A percentile compares a stretch with the other conserved stretches of the same genome.
These are phyloP conservation scores for Cataglyphis altisquamis DNA, from an alignment of 2,888 invertebrate species.

Conservation along the genomic window DNA sequence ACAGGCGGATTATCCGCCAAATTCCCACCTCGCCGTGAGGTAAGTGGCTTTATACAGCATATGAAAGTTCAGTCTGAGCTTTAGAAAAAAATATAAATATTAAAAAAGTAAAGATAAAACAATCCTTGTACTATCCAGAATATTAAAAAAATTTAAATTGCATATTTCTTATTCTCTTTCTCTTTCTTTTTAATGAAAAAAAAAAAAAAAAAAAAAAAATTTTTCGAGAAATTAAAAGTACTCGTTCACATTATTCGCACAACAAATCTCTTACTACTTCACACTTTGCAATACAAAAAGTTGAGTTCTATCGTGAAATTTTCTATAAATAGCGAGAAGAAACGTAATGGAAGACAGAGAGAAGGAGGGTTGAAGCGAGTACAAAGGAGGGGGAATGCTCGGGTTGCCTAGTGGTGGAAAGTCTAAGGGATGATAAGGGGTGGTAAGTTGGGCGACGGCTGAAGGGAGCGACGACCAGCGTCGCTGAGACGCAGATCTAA, in stretches of 20 bases:
- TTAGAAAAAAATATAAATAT: not conserved
- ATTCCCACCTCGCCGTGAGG: not conserved
- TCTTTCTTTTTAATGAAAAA: not conserved
- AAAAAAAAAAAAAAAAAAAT: not conserved
- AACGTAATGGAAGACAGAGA: conserved; percentile 21
- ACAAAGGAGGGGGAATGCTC: conserved; percentile 15
- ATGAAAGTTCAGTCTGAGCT: not conserved
- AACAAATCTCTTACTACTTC: not conserved
- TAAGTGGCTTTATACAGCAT: not conserved
- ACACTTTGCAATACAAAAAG: not conserved
- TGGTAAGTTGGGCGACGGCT: conserved; percentile 75
- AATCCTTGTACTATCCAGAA: not conserved
- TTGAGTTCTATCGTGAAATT: conserved; percentile 14
- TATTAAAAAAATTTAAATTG: not conserved
- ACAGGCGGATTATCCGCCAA: conserved; percentile 39
- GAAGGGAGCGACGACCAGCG: conserved; percentile 76
- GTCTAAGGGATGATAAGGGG: conserved; percentile 62
- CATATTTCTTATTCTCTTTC: not conserved
- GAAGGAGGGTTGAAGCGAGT: conserved; percentile 5
- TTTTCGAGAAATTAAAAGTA: not conserved
- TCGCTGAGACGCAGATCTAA: conserved; percentile 80
- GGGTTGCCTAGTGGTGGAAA: conserved; percentile 52
- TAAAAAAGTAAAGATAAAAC: not conserved
- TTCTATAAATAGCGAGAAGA: conserved; percentile 32
- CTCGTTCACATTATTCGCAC: not conserved